Percentiles rank a stretch among this genome's conserved stretches.
phyloP scores from a whole-genome alignment of 2,113 vertebrate genomes.

The Podilymbus podiceps region DNA sequence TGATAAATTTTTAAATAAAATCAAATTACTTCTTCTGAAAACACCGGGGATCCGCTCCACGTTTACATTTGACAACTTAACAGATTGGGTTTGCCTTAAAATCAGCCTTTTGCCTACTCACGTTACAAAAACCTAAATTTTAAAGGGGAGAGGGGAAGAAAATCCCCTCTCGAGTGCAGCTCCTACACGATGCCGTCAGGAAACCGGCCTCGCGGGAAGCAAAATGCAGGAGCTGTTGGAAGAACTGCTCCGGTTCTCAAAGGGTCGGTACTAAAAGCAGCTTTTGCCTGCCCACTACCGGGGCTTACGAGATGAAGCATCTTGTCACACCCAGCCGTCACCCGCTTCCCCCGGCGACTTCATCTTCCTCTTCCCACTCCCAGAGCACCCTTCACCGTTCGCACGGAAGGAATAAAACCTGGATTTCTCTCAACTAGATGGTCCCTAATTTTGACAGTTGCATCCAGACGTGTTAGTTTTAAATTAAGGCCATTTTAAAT shows the following conservation, averaged over 20 bases:
- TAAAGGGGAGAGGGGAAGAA: not conserved
- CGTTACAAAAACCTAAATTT: fast-evolving
- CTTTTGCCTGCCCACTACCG: not conserved
- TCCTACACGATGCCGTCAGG: fast-evolving
- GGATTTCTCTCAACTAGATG: not conserved
- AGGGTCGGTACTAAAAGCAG: not conserved
- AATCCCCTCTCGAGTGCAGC: not conserved
- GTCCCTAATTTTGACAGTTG: not conserved
- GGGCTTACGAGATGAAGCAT: fast-evolving
- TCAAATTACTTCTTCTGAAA: not conserved
- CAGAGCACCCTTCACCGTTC: not conserved
- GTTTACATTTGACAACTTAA: fast-evolving
- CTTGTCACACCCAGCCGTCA: not conserved
- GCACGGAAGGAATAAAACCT: not conserved
- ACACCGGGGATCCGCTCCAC: fast-evolving
- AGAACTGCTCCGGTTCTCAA: not conserved
- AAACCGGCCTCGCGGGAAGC: not conserved
- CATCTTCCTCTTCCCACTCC: not conserved
- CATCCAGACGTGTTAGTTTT: not conserved
- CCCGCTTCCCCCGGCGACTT: fast-evolving
- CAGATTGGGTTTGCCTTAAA: fast-evolving
- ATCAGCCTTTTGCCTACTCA: fast-evolving
- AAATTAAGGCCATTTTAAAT: slow-evolving; percentile 72
- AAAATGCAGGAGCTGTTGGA: not conserved
- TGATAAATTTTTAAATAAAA: fast-evolving